Evolutionary conservation across 2,888 invertebrate genomes (phyloP), one percentile per base, ranked within the genome.

Genomic region (Anaspis maculata): DNA sequence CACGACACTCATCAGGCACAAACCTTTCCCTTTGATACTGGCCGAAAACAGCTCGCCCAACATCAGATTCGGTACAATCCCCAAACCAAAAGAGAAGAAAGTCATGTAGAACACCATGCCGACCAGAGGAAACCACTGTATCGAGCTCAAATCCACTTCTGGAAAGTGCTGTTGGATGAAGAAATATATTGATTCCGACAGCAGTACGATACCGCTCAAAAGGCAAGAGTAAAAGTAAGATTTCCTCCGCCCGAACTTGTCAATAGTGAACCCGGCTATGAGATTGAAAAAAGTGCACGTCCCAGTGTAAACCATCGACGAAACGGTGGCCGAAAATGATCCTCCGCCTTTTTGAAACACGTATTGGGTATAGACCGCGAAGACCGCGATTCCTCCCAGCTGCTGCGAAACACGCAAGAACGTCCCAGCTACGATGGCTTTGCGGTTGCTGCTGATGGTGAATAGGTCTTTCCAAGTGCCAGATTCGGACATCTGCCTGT

Each of bases 261-360:
- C 51, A 22, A 51, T 33, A 16, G 41, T 36, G 22, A 49, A 53
- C 3, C 41, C 29, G 7, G 51, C 49, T 6, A 39, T 34, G 11
- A 48, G 19, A 30, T 46, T 54, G 5, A 51, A 15, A n/a, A 44
- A 10, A 14, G 42, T 35, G 25, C 44, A 41, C 12, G 45, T 12
- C 13, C 38, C 47, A 13, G 44, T 38, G 34, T 45, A 51, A 9
- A 56, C 45, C 12, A 56, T 48, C 1, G 53, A 46, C 2, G 58
- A 56, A 3, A 45, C 37, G 32, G 46, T 53, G 6, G 57, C 48
- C 3, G 52, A 51, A 1, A 62, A 37, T 25, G 51, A 44, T 6
- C 56, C 56, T 14, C 59, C 60, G 6, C 59, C 52, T 47, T 56
- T 49, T n/a, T n/a, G n/a, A n/a, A n/a, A n/a, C n/a, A n/a, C n/a